Conservation (phyloP, 1,140 invertebrate species). For the Lepidurus couesii region DNA sequence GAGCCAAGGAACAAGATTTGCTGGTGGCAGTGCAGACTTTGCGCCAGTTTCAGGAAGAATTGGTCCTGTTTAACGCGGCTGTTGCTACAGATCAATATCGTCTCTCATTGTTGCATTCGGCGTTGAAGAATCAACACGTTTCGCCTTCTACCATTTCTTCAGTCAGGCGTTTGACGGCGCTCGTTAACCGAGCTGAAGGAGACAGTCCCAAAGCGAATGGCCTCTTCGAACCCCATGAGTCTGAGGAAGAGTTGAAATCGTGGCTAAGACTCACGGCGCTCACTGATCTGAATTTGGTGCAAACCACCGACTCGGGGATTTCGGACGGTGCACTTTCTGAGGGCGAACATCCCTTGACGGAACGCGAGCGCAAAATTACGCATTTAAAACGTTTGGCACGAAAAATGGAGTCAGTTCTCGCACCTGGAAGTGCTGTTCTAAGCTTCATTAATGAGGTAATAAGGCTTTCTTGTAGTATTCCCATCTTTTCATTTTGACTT, state of each 20-base stretch:
- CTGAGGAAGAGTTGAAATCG: not conserved
- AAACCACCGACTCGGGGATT: slow-evolving; percentile 58
- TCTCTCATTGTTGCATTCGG: not conserved
- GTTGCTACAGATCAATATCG: slow-evolving; percentile 53
- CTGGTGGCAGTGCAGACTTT: slow-evolving; percentile 50
- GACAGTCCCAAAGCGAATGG: not conserved
- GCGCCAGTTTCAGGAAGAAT: slow-evolving; percentile 56
- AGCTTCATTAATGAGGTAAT: slow-evolving; percentile 48
- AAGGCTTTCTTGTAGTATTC: not conserved
- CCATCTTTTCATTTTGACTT: slow-evolving; percentile 35
- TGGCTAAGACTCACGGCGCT: not conserved
- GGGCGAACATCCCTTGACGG: slow-evolving; percentile 55
- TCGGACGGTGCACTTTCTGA: slow-evolving; percentile 61
- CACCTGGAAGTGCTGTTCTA: slow-evolving; percentile 59
- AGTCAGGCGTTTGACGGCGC: not conserved
- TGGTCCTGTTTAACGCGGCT: slow-evolving; percentile 57
- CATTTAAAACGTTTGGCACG: slow-evolving; percentile 59
- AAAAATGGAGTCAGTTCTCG: slow-evolving; percentile 58
- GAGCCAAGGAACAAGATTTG: slow-evolving; percentile 44
- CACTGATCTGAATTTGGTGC: slow-evolving; percentile 15
- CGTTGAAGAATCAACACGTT: not conserved
- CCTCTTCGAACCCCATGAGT: not conserved
- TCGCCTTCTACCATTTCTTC: not conserved
- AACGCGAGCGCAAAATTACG: slow-evolving; percentile 62
- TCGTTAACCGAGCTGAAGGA: not conserved